Percentiles rank a stretch among this genome's conserved stretches.
Evolutionary conservation across 2,113 vertebrate genomes (phyloP).

Genomic region (Xyliphius kryptos): DNA sequence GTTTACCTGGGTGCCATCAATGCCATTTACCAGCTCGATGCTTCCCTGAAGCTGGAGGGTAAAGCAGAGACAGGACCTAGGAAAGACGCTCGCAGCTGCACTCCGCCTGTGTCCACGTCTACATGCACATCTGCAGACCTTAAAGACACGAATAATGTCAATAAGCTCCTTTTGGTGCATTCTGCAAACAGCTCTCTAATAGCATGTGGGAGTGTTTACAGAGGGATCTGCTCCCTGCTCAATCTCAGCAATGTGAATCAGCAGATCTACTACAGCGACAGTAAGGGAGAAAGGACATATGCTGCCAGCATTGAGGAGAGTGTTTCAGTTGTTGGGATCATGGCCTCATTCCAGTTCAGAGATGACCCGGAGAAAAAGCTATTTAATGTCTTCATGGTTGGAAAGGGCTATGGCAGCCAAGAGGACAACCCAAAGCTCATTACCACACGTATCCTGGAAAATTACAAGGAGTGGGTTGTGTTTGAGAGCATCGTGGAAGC

Average conservation of each 20-base stretch:
- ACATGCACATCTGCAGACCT: constrained; percentile 68
- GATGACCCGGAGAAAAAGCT: constrained; percentile 26
- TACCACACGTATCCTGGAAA: constrained; percentile 83
- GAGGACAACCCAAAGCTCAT: constrained; percentile 92
- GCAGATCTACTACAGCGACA: constrained; percentile 75
- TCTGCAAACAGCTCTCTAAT: constrained; percentile 58
- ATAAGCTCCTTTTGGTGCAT: constrained; percentile 86
- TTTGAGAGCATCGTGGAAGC: constrained; percentile 88
- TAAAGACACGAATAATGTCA: constrained; percentile 72
- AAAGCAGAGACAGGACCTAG: constrained; percentile 65
- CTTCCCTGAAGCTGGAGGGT: constrained; percentile 56
- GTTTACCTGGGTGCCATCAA: constrained; percentile 89
- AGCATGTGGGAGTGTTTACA: constrained; percentile 86
- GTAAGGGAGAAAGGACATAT: constrained; percentile 87
- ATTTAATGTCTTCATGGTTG: constrained; percentile 78
- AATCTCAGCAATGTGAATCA: constrained; percentile 69
- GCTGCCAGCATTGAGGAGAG: constrained; percentile 84
- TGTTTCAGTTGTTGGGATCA: constrained; percentile 84
- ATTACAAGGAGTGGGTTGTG: constrained; percentile 67
- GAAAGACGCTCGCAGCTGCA: constrained; percentile 78
- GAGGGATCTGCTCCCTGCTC: constrained; percentile 85
- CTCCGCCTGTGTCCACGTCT: constrained; percentile 74
- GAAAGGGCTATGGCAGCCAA: constrained; percentile 82
- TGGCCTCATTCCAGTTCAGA: constrained; percentile 60
- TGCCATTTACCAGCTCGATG: constrained; percentile 74